phyloP scores from a whole-genome alignment of 2,113 vertebrate species.

The Elephas maximus region DNA sequence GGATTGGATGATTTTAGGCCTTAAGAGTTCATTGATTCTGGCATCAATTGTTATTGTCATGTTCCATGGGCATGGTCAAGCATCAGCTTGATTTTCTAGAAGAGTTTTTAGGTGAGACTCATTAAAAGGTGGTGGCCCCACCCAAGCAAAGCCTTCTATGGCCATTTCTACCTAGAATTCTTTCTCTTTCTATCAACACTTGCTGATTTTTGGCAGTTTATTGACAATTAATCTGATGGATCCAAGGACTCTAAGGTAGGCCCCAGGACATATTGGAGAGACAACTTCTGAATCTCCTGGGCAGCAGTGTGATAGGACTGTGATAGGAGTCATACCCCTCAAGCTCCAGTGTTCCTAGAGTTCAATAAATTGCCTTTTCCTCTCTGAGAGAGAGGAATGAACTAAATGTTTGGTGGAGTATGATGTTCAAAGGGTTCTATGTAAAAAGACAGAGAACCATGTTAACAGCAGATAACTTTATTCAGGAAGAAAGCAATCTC shows the following conservation, averaged over 20 bases:
- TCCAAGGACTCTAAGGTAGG: background rate
- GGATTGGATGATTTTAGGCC: background rate
- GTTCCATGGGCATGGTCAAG: background rate
- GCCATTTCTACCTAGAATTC: background rate
- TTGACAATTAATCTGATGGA: background rate
- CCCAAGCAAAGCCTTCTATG: background rate
- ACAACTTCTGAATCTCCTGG: background rate
- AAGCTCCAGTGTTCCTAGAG: background rate
- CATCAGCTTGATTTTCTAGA: background rate
- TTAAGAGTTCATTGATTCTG: background rate
- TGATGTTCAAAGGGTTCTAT: background rate
- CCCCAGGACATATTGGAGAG: background rate
- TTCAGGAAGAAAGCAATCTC: slow-evolving; percentile 10
- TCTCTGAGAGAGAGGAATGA: background rate
- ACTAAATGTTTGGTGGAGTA: background rate
- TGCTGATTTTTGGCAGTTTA: background rate
- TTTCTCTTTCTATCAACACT: background rate
- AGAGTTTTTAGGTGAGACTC: background rate
- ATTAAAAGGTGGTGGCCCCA: background rate
- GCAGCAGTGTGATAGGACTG: background rate
- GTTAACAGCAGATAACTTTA: background rate
- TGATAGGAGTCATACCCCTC: background rate
- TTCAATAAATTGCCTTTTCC: background rate
- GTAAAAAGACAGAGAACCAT: background rate
- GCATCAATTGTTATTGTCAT: background rate